These are phyloP conservation scores for Amphiura filiformis DNA, from an alignment of 35 echinoderm and acorn worm species.

Conservation along the genomic window DNA sequence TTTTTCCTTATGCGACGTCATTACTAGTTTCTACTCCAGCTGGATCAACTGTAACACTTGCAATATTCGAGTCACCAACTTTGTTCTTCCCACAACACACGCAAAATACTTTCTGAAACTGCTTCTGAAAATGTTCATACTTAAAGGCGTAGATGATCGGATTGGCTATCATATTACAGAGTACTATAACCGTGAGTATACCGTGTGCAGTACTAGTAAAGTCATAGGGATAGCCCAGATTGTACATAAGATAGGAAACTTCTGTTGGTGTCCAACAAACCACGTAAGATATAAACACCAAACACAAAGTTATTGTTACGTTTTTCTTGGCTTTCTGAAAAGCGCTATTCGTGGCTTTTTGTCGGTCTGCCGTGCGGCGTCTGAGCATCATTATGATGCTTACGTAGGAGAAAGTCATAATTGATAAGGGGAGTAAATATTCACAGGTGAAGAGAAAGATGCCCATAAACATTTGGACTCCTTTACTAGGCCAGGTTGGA, in stretches of 20 bases:
- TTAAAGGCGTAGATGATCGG: constrained; percentile 89
- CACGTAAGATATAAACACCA: constrained; percentile 80
- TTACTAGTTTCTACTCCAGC: no score
- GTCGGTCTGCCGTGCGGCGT: constrained; percentile 26
- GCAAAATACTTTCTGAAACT: no score
- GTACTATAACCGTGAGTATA: constrained; percentile 48
- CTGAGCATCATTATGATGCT: constrained; percentile 76
- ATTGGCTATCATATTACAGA: constrained; percentile 81
- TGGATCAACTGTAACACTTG: background rate
- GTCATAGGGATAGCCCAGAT: constrained; percentile 64
- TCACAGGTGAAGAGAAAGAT: constrained; percentile 65
- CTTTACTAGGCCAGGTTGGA: constrained; percentile 55
- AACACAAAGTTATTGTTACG: constrained; percentile 76
- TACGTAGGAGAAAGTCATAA: constrained; percentile 87
- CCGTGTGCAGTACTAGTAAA: constrained; percentile 63
- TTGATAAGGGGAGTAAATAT: constrained; percentile 63
- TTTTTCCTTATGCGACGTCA: no score
- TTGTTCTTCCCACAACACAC: no score
- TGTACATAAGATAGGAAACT: constrained; percentile 68
- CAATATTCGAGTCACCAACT: constrained; percentile 49
- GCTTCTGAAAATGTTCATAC: constrained; percentile 85
- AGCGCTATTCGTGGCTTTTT: constrained; percentile 44
- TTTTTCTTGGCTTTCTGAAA: constrained; percentile 80
- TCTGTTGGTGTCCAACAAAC: constrained; percentile 86
- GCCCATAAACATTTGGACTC: constrained; percentile 62